These are phyloP conservation scores for Phorcus lineatus DNA, from an alignment of 2,888 invertebrate species.

Conservation along the genomic window DNA sequence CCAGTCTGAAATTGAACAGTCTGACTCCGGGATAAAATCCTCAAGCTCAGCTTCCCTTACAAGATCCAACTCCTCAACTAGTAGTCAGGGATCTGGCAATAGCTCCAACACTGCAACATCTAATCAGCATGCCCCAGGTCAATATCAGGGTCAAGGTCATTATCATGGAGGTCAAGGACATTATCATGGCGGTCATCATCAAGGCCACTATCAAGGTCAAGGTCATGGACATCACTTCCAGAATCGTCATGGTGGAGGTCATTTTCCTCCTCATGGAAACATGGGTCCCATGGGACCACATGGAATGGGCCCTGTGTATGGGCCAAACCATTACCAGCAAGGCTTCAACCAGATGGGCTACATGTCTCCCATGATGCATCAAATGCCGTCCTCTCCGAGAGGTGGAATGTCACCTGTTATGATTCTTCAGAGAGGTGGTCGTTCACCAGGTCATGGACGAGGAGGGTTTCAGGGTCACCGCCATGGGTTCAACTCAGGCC, in stretches of 20 bases:
- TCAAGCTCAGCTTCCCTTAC: background rate
- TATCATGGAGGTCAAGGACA: conserved; percentile 15
- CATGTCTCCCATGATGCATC: conserved; percentile 38
- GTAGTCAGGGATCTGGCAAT: background rate
- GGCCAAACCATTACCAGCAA: background rate
- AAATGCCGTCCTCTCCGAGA: conserved; percentile 41
- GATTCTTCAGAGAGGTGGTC: conserved; percentile 57
- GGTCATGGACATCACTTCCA: conserved; percentile 30
- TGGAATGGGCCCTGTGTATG: background rate
- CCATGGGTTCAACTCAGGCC: conserved; percentile 21
- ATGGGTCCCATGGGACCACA: conserved; percentile 1
- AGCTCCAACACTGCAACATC: conserved; percentile 17
- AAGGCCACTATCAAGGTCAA: conserved; percentile 32
- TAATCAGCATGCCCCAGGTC: conserved; percentile 4
- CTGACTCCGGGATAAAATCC: background rate
- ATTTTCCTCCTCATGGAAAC: background rate
- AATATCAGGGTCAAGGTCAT: background rate
- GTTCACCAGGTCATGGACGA: conserved; percentile 35
- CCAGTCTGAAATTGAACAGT: background rate
- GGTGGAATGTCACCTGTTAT: conserved; percentile 57
- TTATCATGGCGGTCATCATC: background rate
- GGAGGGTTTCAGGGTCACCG: conserved; percentile 33
- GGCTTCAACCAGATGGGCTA: conserved; percentile 43
- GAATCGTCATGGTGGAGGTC: conserved; percentile 9
- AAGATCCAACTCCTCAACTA: conserved; percentile 16